Percentiles rank a stretch among this genome's conserved stretches.
Conservation (phyloP, 2,888 invertebrate genomes). For the Drosophila buzzatii region DNA sequence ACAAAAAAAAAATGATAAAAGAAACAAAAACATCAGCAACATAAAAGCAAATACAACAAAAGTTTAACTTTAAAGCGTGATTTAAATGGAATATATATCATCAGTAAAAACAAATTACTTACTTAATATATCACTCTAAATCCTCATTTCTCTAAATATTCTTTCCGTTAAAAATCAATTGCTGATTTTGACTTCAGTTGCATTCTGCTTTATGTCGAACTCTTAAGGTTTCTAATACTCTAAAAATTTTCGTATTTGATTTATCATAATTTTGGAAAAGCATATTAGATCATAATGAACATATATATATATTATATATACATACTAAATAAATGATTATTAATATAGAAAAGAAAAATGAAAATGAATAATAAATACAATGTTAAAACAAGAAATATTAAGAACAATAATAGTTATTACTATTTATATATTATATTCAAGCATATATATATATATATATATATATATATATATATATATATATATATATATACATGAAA, state of each 20-base stretch:
- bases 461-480: slow-evolving; percentile 37
- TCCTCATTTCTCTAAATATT: background rate
- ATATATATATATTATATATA: slow-evolving; percentile 76
- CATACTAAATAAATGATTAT: slow-evolving; percentile 70
- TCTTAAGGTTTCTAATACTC: slow-evolving; percentile 69
- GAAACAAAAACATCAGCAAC: slow-evolving; percentile 34
- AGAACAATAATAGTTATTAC: slow-evolving; percentile 86
- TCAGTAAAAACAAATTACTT: slow-evolving; percentile 68
- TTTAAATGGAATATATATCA: slow-evolving; percentile 83
- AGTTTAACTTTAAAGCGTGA: slow-evolving; percentile 84
- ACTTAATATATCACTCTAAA: slow-evolving; percentile 41
- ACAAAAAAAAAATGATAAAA: slow-evolving; percentile 19
- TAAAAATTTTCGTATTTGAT: slow-evolving; percentile 31
- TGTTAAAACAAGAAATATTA: slow-evolving; percentile 83
- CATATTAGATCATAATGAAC: slow-evolving; percentile 73
- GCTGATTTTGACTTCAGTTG: slow-evolving; percentile 26
- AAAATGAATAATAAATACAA: slow-evolving; percentile 65
- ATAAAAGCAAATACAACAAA: slow-evolving; percentile 82
- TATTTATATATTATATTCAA: slow-evolving; percentile 84
- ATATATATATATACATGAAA: slow-evolving; percentile 56
- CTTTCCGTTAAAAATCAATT: background rate
- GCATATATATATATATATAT: slow-evolving; percentile 59
- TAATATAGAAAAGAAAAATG: slow-evolving; percentile 51
- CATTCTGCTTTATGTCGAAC: slow-evolving; percentile 22
- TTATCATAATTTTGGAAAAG: slow-evolving; percentile 50